Evolutionary conservation across 2,113 vertebrate species (phyloP).

Genomic region (Mus pahari): DNA sequence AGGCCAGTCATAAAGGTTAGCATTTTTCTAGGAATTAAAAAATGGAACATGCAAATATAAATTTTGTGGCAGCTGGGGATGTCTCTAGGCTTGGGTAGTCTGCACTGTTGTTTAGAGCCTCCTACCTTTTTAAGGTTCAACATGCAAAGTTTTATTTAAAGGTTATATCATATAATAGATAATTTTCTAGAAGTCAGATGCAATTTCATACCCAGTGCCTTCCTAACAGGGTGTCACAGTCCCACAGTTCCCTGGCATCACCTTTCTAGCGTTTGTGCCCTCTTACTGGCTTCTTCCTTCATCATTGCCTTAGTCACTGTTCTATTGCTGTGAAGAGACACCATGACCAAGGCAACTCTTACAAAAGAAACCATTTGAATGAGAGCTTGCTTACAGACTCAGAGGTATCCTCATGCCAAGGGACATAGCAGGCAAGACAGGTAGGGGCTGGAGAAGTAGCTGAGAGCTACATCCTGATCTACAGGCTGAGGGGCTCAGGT

Average conservation of each 20-base stretch:
- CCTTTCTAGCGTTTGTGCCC: neutral
- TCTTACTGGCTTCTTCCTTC: neutral
- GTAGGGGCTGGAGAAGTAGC: neutral
- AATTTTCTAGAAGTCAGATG: conserved; percentile 36
- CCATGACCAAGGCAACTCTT: neutral
- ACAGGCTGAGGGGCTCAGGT: neutral
- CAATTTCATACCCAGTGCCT: neutral
- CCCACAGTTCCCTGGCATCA: neutral
- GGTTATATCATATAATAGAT: neutral
- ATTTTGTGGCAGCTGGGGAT: conserved; percentile 32
- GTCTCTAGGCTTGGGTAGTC: conserved; percentile 22
- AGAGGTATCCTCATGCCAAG: neutral
- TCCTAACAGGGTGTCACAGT: neutral
- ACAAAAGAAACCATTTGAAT: neutral
- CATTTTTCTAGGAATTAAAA: conserved; percentile 65
- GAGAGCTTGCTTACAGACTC: neutral
- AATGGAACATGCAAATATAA: conserved; percentile 10
- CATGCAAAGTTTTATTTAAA: neutral
- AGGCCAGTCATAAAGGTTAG: conserved; percentile 49
- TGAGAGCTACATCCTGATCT: neutral
- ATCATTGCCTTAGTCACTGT: neutral
- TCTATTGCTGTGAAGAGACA: neutral
- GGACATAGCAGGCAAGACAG: neutral
- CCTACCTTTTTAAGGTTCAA: conserved; percentile 4
- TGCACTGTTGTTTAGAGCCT: neutral